Base-by-base conservation (phyloP, 2,888 invertebrate species). In the Axea sp. region DNA sequence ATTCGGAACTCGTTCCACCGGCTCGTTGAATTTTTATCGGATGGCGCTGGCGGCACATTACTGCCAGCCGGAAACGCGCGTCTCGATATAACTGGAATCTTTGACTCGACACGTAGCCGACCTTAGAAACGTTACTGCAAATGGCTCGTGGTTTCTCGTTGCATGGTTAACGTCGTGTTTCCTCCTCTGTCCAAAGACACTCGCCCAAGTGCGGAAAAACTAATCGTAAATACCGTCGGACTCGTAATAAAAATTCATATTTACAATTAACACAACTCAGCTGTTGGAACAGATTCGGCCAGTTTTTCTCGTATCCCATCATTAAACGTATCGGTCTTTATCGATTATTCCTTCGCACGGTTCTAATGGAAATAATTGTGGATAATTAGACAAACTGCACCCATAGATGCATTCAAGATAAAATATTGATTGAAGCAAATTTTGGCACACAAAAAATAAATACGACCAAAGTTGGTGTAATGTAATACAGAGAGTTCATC, bases 1-100 rank as follows among this genome's bases (percentile, higher is more conserved):
- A 75, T 71, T 69, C 69, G 74, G 68, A 74, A 74, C 68, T 69
- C 53, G 74, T 74, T 74, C 26, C 74, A 69, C 69, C 69, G 59
- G 74, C 64, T 69, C 53, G 35, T 17, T 17, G 37, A 9, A 53
- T 17, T 62, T 75, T 71, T 65, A 75, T 67, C 71, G 55, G 65
- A 53, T 49, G 60, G 69, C 64, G 53, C 59, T 71, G 69, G 41
- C 65, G 60, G 69, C 51, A 47, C 47, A 30, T 30, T 19, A 31
- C 57, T 30, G 49, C 65, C 65, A 74, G 47, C 75, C 71, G 75
- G 75, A 75, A 75, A 71, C 71, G 68, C 30, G 55, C 59, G 45
- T 37, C 55, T 30, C 31, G 57, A 47, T 24, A 55, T 75, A 75
- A 75, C 75, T 68, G 68, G 72, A 72, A 73, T 73, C 75, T 47